phyloP scores from a whole-genome alignment of 2,888 invertebrate species.

The Tenthredo mesomela region DNA sequence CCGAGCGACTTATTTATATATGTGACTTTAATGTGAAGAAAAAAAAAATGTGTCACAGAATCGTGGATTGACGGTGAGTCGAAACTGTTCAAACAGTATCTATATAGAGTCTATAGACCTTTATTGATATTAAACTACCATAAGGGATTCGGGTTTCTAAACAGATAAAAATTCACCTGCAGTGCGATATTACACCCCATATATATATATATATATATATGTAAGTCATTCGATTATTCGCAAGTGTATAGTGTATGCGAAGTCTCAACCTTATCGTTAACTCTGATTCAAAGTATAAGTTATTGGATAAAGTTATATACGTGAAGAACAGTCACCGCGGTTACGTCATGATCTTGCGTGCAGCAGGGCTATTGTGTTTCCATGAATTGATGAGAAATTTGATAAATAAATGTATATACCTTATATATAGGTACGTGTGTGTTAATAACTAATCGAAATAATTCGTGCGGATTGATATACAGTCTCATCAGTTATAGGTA shows the following conservation, averaged over 20 bases:
- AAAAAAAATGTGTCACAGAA: neutral
- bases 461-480: neutral
- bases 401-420: neutral
- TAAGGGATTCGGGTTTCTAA: neutral
- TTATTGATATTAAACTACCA: neutral
- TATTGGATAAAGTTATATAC: neutral
- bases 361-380: neutral
- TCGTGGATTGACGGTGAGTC: slow-evolving; percentile 28
- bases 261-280: neutral
- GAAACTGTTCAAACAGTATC: neutral
- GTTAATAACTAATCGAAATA: neutral
- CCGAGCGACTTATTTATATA: neutral
- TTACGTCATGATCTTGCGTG: slow-evolving; percentile 1
- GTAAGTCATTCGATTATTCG: neutral
- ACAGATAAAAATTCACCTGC: neutral
- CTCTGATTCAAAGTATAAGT: neutral
- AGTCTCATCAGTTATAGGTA: no score
- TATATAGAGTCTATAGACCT: neutral
- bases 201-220: no score
- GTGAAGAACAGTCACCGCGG: slow-evolving; percentile 1
- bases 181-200: neutral
- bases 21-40: neutral
- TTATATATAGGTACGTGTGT: neutral
- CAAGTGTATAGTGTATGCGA: neutral
- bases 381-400: neutral